Percentiles rank a stretch among this genome's conserved stretches.
phyloP scores from a whole-genome alignment of 2,797 vertebrate species.

The Enteromius afrohamiltoni region DNA sequence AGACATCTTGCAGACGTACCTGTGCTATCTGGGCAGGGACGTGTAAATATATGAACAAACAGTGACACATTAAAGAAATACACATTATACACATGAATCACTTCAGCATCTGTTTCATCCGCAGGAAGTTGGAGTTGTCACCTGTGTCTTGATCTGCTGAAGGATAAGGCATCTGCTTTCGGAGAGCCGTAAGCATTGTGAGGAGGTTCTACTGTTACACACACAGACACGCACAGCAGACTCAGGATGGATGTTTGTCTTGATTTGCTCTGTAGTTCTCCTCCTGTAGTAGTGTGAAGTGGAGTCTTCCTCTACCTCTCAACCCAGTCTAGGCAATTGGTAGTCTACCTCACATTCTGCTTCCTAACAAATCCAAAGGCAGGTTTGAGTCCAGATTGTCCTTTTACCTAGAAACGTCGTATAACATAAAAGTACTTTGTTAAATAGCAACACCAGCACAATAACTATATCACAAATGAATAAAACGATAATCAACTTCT shows the following conservation, averaged over 20 bases:
- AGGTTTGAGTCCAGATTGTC: slow-evolving; percentile 37
- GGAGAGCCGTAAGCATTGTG: slow-evolving; percentile 71
- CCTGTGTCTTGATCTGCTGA: slow-evolving; percentile 93
- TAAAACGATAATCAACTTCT: not conserved
- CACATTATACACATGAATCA: not conserved
- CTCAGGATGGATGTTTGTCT: slow-evolving; percentile 62
- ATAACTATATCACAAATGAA: not conserved
- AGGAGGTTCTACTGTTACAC: slow-evolving; percentile 24
- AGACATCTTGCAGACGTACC: no score
- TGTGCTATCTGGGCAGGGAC: not conserved
- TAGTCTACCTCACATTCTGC: slow-evolving; percentile 72
- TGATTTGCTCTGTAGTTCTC: slow-evolving; percentile 45
- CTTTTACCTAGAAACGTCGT: not conserved
- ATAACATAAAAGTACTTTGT: not conserved
- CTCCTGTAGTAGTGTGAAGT: slow-evolving; percentile 55
- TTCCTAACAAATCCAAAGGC: slow-evolving; percentile 62
- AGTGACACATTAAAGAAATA: not conserved
- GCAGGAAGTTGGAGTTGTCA: slow-evolving; percentile 99
- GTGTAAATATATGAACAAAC: not conserved
- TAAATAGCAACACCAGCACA: slow-evolving; percentile 18
- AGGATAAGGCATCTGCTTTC: slow-evolving; percentile 92
- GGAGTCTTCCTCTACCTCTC: slow-evolving; percentile 66
- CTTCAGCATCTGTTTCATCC: slow-evolving; percentile 11
- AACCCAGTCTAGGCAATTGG: slow-evolving; percentile 50
- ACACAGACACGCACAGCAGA: slow-evolving; percentile 38